Conservation (phyloP, 2,888 invertebrate species). For the Leptopterna dolabrata region DNA sequence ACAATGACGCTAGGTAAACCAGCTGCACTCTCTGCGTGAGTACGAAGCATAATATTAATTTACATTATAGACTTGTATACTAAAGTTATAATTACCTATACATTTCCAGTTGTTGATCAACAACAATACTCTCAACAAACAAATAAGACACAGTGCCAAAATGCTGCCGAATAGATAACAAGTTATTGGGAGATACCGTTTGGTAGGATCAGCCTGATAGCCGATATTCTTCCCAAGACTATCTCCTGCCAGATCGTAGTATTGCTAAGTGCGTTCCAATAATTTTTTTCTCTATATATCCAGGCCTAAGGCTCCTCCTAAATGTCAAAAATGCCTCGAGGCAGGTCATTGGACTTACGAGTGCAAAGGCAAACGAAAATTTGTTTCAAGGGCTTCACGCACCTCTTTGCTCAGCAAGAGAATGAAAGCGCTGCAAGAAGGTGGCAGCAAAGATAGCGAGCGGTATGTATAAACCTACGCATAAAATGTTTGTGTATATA, state of each 20-base stretch:
- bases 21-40: conserved; percentile 23
- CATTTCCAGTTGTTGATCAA: background rate
- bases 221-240: no score
- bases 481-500: no score
- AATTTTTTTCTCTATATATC: background rate
- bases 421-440: conserved; percentile 70
- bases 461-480: background rate
- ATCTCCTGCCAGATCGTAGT: no score
- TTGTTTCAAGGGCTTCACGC: conserved; percentile 84
- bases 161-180: no score
- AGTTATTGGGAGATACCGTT: no score
- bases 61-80: no score
- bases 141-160: no score
- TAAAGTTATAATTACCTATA: background rate
- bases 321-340: conserved; percentile 91
- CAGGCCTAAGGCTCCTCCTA: conserved; percentile 52
- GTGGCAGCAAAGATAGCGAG: conserved; percentile 10
- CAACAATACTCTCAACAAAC: no score
- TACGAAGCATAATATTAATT: no score
- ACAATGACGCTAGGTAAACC: conserved; percentile 37
- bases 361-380: conserved; percentile 91
- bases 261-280: no score
- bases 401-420: conserved; percentile 82
- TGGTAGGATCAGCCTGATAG: no score
- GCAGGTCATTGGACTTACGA: conserved; percentile 96